These are phyloP conservation scores for Ormyrus thymus DNA, from an alignment of 2,888 invertebrate genomes.

Conservation along the genomic window DNA sequence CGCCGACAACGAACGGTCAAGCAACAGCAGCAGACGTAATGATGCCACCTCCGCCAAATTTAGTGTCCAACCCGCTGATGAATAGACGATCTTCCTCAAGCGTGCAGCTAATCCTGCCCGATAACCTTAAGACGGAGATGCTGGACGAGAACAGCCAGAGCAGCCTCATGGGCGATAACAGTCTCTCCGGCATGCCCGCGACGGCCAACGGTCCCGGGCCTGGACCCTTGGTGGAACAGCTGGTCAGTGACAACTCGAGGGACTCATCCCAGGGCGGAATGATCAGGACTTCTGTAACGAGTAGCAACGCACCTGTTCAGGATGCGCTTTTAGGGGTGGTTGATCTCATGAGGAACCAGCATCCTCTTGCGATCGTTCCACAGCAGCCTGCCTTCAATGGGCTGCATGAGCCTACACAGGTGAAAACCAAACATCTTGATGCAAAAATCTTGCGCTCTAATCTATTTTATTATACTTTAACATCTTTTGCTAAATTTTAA, in stretches of 20 bases:
- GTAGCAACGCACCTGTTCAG: conserved; percentile 66
- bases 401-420: conserved; percentile 66
- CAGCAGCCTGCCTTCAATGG: conserved; percentile 64
- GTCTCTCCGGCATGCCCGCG: conserved; percentile 68
- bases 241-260: conserved; percentile 75
- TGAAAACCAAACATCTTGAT: no score
- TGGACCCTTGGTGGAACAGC: conserved; percentile 67
- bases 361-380: conserved; percentile 63
- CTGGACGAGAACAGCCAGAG: conserved; percentile 85
- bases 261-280: conserved; percentile 58
- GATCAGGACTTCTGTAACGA: conserved; percentile 20
- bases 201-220: conserved; percentile 56
- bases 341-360: conserved; percentile 75
- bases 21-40: conserved; percentile 78
- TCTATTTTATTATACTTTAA: neutral
- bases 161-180: conserved; percentile 76
- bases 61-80: conserved; percentile 77
- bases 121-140: conserved; percentile 78
- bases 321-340: conserved; percentile 72
- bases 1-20: conserved; percentile 56
- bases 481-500: neutral
- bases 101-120: conserved; percentile 77
- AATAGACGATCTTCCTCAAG: conserved; percentile 79
- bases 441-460: neutral
- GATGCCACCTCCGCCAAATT: conserved; percentile 81